phyloP scores from a whole-genome alignment of 2,113 vertebrate genomes.

The Nothobranchius kuhntae region DNA sequence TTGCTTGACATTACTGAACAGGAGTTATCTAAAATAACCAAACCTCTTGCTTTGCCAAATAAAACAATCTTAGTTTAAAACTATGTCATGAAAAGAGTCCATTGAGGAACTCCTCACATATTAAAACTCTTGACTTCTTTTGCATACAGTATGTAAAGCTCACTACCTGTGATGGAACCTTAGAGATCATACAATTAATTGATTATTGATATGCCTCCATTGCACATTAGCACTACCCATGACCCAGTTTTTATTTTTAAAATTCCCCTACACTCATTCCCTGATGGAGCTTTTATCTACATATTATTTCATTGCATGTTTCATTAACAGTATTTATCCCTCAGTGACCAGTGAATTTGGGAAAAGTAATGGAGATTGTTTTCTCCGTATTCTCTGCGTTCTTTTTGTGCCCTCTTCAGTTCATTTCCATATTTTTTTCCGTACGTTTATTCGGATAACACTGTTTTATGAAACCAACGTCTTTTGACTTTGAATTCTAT shows the following conservation, averaged over 20 bases:
- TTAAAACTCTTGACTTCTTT: conserved; percentile 45
- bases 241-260: conserved; percentile 36
- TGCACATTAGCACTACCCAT: conserved; percentile 79
- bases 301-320: conserved; percentile 71
- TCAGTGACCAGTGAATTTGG: conserved; percentile 68
- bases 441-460: conserved; percentile 10
- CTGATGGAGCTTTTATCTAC: conserved; percentile 64
- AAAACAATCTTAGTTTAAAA: no score
- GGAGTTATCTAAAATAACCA: no score
- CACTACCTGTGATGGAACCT: neutral
- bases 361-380: conserved; percentile 45
- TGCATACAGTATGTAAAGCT: conserved; percentile 76
- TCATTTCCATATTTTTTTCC: conserved; percentile 10
- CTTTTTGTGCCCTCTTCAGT: conserved; percentile 2
- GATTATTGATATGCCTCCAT: conserved; percentile 80
- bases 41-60: no score
- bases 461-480: neutral
- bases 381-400: conserved; percentile 19
- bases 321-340: conserved; percentile 70
- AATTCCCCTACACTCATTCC: conserved; percentile 37
- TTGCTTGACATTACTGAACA: no score
- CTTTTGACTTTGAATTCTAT: conserved; percentile 28
- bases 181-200: conserved; percentile 77
- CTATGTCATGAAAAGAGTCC: no score
- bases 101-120: no score